Evolutionary conservation across 1,140 invertebrate genomes (phyloP).

Genomic region (Triops longicaudatus): DNA sequence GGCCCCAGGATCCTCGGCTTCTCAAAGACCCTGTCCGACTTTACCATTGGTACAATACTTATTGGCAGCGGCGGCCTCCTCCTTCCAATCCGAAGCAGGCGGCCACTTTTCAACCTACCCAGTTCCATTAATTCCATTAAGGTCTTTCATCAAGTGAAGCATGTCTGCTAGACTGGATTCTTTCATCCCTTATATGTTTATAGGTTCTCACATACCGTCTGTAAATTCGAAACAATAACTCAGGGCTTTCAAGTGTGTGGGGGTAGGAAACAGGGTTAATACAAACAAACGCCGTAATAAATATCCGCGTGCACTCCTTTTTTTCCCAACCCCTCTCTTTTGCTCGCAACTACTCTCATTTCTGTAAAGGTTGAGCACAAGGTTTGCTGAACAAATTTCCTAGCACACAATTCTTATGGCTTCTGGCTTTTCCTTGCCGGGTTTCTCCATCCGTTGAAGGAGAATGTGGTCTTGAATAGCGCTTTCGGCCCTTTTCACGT

Average conservation of each 20-base stretch:
- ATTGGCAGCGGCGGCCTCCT: background rate
- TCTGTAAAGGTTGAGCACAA: background rate
- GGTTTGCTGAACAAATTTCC: background rate
- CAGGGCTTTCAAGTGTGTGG: background rate
- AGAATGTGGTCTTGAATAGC: background rate
- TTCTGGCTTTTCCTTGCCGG: conserved; percentile 1
- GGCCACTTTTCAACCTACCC: background rate
- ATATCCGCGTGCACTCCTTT: background rate
- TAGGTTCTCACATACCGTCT: background rate
- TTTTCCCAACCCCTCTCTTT: background rate
- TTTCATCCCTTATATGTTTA: conserved; percentile 9
- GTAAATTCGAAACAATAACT: background rate
- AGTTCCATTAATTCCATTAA: background rate
- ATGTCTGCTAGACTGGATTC: background rate
- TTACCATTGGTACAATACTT: conserved; percentile 3
- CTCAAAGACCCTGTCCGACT: conserved; percentile 2
- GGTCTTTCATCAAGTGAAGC: background rate
- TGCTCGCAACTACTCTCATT: background rate
- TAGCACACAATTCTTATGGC: background rate
- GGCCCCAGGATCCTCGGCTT: background rate
- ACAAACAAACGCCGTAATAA: background rate
- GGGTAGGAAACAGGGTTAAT: background rate
- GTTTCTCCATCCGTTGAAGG: conserved; percentile 1
- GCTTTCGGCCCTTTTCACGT: background rate
- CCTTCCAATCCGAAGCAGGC: background rate